phyloP scores from a whole-genome alignment of 2,888 invertebrate genomes.

The Dendrolimus houi region DNA sequence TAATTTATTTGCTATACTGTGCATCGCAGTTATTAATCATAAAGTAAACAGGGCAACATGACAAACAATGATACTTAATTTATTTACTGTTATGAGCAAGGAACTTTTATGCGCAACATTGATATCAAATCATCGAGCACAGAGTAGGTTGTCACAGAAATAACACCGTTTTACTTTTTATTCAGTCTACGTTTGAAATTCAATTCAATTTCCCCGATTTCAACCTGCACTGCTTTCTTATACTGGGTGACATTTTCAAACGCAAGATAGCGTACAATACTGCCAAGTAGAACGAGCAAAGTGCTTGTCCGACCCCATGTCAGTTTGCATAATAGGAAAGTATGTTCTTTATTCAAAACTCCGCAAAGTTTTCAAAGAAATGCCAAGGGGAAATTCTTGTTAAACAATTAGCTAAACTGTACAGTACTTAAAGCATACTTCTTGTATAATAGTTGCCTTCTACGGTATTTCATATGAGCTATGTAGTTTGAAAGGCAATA shows the following conservation, averaged over 20 bases:
- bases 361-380: neutral
- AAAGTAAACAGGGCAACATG: no score
- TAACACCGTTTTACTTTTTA: neutral
- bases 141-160: neutral
- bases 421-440: neutral
- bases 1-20: no score
- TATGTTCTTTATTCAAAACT: neutral
- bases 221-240: constrained; percentile 13
- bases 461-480: neutral
- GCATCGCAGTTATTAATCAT: no score
- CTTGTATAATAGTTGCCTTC: no score
- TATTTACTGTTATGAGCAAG: no score
- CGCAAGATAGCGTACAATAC: neutral
- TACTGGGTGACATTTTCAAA: neutral
- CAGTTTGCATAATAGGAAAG: neutral
- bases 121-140: no score
- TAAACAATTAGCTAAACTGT: neutral
- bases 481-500: neutral
- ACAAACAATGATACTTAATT: no score
- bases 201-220: constrained; percentile 50
- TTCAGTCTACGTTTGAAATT: constrained; percentile 22
- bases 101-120: no score
- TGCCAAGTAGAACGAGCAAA: neutral
- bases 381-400: neutral
- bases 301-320: neutral